phyloP scores from a whole-genome alignment of 2,113 vertebrate species.

The Proterorhinus semilunaris region DNA sequence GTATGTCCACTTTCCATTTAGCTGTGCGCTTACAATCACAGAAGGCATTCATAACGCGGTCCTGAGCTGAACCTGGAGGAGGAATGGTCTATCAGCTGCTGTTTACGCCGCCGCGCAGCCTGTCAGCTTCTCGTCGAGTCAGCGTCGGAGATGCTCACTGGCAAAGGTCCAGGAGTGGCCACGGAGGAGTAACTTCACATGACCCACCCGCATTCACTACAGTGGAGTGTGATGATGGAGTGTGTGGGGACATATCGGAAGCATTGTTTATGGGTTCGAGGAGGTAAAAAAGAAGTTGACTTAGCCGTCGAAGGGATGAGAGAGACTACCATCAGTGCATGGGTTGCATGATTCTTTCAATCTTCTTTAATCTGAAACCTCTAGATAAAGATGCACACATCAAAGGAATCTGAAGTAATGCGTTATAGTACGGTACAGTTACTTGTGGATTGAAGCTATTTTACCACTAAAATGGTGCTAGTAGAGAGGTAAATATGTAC shows the following conservation, averaged over 20 bases:
- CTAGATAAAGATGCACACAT: too few species aligned
- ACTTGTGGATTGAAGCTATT: too few species aligned
- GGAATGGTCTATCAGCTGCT: slow-evolving; percentile 9
- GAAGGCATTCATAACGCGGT: neutral
- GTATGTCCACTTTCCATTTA: neutral
- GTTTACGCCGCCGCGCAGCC: slow-evolving; percentile 15
- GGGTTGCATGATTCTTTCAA: too few species aligned
- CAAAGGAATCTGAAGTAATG: too few species aligned
- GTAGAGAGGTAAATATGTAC: slow-evolving; percentile 7
- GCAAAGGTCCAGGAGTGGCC: slow-evolving; percentile 16
- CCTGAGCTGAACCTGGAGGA: slow-evolving; percentile 13
- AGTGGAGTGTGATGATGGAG: neutral
- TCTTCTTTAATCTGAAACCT: too few species aligned
- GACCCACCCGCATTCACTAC: slow-evolving; percentile 13
- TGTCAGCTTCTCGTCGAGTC: slow-evolving; percentile 20
- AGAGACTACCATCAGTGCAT: too few species aligned
- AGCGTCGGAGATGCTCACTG: slow-evolving; percentile 12
- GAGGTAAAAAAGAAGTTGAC: neutral
- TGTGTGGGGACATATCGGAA: neutral
- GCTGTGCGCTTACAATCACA: neutral
- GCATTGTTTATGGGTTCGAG: neutral
- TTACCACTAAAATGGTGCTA: too few species aligned
- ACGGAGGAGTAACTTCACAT: slow-evolving; percentile 28
- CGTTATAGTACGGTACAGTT: too few species aligned
- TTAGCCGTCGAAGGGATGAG: neutral